These are phyloP conservation scores for Pseudococcus longispinus DNA, from an alignment of 2,888 invertebrate species.

Conservation along the genomic window DNA sequence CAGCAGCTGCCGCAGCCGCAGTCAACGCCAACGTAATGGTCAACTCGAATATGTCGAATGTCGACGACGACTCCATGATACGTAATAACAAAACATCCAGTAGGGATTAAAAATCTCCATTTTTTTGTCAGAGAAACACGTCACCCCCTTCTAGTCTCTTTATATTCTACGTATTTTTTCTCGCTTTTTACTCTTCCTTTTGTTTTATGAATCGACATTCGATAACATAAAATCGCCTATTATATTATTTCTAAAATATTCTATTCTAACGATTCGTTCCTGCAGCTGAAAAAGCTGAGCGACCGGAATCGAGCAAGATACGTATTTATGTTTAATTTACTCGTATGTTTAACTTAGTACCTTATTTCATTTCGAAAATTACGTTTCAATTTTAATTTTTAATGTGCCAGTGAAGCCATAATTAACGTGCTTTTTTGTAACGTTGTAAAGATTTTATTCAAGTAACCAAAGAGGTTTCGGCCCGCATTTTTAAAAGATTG, in stretches of 20 bases:
- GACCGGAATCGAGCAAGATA: background rate
- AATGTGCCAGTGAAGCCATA: background rate
- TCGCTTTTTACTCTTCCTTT: conserved; percentile 6
- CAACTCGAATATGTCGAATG: conserved; percentile 18
- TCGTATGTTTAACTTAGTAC: background rate
- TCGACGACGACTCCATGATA: background rate
- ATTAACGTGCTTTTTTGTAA: background rate
- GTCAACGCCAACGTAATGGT: conserved; percentile 29
- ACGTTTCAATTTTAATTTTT: background rate
- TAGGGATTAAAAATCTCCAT: background rate
- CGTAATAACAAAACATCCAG: background rate
- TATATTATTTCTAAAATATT: background rate
- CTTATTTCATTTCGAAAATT: background rate
- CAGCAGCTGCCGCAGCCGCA: conserved; percentile 3
- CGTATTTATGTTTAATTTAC: background rate
- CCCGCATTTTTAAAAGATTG: background rate
- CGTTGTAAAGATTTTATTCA: background rate
- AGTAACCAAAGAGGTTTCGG: conserved; percentile 5
- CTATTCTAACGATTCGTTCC: background rate
- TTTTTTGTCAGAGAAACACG: background rate
- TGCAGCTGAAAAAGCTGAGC: background rate
- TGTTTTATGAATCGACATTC: background rate
- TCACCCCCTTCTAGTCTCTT: conserved; percentile 20
- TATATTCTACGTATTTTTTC: background rate
- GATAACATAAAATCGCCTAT: background rate